A percentile compares a stretch with the other conserved stretches of the same genome.
These are phyloP conservation scores for Ictidomys tridecemlineatus DNA, from an alignment of 2,113 vertebrate species.

Conservation along the genomic window DNA sequence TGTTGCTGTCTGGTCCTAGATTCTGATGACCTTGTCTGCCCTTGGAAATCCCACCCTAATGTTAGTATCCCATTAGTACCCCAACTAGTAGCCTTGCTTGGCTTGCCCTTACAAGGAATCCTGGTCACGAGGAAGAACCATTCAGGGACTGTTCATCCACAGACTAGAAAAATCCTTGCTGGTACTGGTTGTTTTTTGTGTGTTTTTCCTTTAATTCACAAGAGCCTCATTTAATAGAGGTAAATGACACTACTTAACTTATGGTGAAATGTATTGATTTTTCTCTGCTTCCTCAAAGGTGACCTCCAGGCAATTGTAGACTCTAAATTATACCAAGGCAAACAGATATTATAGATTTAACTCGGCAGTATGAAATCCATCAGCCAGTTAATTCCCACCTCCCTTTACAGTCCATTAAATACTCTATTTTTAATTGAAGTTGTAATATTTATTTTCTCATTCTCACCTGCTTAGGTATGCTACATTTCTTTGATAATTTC, in stretches of 20 bases:
- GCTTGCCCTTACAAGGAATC: not conserved
- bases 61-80: not conserved
- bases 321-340: slow-evolving; percentile 84
- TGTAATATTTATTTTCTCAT: slow-evolving; percentile 90
- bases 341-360: slow-evolving; percentile 86
- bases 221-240: slow-evolving; percentile 65
- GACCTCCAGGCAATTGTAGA: slow-evolving; percentile 81
- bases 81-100: not conserved
- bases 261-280: slow-evolving; percentile 69
- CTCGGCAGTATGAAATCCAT: slow-evolving; percentile 86
- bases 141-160: not conserved
- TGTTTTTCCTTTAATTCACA: slow-evolving; percentile 7
- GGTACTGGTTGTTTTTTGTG: not conserved
- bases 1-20: not conserved
- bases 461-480: slow-evolving; percentile 87
- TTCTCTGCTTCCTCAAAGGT: slow-evolving; percentile 83
- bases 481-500: slow-evolving; percentile 89
- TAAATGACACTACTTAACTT: slow-evolving; percentile 78
- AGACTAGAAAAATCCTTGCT: not conserved
- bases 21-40: not conserved
- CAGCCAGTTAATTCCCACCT: slow-evolving; percentile 86
- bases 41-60: not conserved
- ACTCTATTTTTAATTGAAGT: slow-evolving; percentile 89
- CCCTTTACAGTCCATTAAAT: slow-evolving; percentile 89
- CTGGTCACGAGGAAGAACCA: not conserved